A percentile compares a stretch with the other conserved stretches of the same genome.
Evolutionary conservation across 1,140 invertebrate genomes (phyloP).

Genomic region (Drosophila punjabiensis): DNA sequence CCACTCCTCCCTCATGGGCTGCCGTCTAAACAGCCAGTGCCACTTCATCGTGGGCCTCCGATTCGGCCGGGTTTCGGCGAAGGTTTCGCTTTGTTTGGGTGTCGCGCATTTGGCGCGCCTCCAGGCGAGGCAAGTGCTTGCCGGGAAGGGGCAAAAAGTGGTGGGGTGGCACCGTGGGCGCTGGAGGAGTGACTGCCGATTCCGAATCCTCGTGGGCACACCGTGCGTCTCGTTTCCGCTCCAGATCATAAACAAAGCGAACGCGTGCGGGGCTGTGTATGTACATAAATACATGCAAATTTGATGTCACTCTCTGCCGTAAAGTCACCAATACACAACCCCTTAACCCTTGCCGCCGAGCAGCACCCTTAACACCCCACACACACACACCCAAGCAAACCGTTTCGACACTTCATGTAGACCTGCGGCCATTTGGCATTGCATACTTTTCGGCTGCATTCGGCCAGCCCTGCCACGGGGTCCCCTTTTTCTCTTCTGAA

Average conservation of each 20-base stretch:
- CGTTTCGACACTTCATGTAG: slow-evolving; percentile 18
- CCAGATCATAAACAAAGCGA: slow-evolving; percentile 77
- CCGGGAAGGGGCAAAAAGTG: background rate
- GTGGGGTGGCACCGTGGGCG: background rate
- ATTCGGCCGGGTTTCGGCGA: slow-evolving; percentile 29
- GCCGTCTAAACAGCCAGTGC: slow-evolving; percentile 7
- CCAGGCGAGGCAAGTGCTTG: slow-evolving; percentile 24
- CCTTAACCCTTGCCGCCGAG: background rate
- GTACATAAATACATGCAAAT: slow-evolving; percentile 58
- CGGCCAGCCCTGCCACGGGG: background rate
- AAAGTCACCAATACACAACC: slow-evolving; percentile 17
- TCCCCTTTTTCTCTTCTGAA: background rate
- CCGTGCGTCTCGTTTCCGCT: slow-evolving; percentile 67
- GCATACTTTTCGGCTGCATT: slow-evolving; percentile 62
- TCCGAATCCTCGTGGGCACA: slow-evolving; percentile 17
- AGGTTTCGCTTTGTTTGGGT: slow-evolving; percentile 39
- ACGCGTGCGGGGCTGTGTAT: slow-evolving; percentile 52
- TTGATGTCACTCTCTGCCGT: slow-evolving; percentile 35
- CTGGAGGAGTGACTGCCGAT: slow-evolving; percentile 12
- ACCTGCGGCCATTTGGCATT: slow-evolving; percentile 55
- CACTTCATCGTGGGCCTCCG: slow-evolving; percentile 29
- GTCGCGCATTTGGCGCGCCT: slow-evolving; percentile 42
- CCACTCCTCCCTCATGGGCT: background rate
- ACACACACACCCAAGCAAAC: background rate
- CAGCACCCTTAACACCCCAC: background rate